Conservation (phyloP, 2,888 invertebrate genomes). For the Melanostoma scalare region DNA sequence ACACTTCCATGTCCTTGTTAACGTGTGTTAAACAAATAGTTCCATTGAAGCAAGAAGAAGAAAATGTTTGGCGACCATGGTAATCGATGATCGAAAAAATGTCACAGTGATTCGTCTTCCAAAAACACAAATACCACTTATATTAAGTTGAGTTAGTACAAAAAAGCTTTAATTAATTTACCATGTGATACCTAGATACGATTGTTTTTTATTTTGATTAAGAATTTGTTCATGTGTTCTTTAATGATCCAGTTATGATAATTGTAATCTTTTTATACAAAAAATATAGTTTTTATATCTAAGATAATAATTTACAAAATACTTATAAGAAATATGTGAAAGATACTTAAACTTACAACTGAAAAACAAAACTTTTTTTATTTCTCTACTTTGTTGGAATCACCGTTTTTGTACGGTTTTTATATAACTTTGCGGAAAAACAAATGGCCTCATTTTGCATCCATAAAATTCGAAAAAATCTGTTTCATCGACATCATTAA, state of each 20-base stretch:
- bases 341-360: no score
- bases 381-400: no score
- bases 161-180: slow-evolving; percentile 57
- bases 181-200: slow-evolving; percentile 59
- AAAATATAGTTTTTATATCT: not conserved
- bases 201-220: slow-evolving; percentile 49
- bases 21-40: slow-evolving; percentile 71
- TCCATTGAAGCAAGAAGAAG: slow-evolving; percentile 73
- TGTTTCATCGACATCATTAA: no score
- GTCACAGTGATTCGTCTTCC: slow-evolving; percentile 56
- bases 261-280: slow-evolving; percentile 13
- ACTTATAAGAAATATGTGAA: no score
- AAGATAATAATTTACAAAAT: not conserved
- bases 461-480: no score
- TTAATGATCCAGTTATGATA: slow-evolving; percentile 34
- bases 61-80: slow-evolving; percentile 81
- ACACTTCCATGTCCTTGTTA: slow-evolving; percentile 74
- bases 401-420: no score
- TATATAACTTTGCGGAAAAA: no score
- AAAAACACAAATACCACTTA: slow-evolving; percentile 13
- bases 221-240: slow-evolving; percentile 48
- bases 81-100: slow-evolving; percentile 58
- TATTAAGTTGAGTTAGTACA: slow-evolving; percentile 32
- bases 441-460: no score
- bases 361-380: no score